Evolutionary conservation across 2,888 invertebrate species (phyloP).

Genomic region (Acanthoscelides obtectus): DNA sequence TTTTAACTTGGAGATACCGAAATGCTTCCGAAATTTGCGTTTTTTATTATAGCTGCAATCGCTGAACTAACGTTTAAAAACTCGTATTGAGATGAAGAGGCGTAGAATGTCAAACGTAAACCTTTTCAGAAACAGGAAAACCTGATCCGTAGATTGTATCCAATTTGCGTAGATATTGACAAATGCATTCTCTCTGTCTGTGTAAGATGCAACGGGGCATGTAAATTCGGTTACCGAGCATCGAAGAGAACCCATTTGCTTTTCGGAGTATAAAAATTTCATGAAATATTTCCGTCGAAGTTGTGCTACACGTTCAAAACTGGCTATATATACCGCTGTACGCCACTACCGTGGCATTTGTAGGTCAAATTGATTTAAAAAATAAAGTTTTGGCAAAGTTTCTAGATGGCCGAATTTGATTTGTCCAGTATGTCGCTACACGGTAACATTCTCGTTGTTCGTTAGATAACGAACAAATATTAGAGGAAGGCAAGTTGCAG

Average conservation of each 20-base stretch:
- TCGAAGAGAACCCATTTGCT: not conserved
- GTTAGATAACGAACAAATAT: slow-evolving; percentile 16
- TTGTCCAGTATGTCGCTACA: slow-evolving; percentile 7
- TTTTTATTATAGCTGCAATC: too few species aligned
- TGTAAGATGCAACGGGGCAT: not conserved
- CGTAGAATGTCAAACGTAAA: too few species aligned
- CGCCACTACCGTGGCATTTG: not conserved
- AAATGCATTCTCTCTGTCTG: not conserved
- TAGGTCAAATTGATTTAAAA: slow-evolving; percentile 1
- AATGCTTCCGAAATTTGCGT: too few species aligned
- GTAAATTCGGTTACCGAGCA: not conserved
- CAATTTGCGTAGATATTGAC: not conserved
- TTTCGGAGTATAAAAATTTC: not conserved
- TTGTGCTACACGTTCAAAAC: not conserved
- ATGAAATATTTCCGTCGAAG: not conserved
- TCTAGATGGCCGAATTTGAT: slow-evolving; percentile 9
- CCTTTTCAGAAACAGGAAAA: too few species aligned
- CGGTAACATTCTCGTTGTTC: slow-evolving; percentile 8
- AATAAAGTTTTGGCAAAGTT: slow-evolving; percentile 8
- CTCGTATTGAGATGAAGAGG: too few species aligned
- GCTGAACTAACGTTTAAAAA: too few species aligned
- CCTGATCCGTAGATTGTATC: too few species aligned
- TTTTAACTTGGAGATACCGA: too few species aligned
- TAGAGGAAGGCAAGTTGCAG: slow-evolving; percentile 13
- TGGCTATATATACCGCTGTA: not conserved